A percentile compares a stretch with the other conserved stretches of the same genome.
Conservation (phyloP, 2,888 invertebrate species). For the Rhingia rostrata region DNA sequence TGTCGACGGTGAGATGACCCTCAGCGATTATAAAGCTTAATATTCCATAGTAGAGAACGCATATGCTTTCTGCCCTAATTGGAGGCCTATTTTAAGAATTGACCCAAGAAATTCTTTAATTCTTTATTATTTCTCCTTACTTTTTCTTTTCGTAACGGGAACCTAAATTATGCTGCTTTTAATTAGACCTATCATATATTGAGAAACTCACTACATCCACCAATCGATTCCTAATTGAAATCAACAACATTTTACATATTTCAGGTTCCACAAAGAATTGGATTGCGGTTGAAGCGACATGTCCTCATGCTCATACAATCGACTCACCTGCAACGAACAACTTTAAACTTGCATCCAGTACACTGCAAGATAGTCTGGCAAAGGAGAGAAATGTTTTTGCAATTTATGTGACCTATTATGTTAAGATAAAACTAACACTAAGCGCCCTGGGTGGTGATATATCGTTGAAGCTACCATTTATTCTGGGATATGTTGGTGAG, state of each 20-base stretch:
- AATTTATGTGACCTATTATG: slow-evolving; percentile 93
- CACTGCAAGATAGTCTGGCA: slow-evolving; percentile 76
- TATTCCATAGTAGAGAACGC: too few relatives aligned
- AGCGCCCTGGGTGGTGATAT: slow-evolving; percentile 91
- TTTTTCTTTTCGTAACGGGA: too few relatives aligned
- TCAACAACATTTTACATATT: background rate
- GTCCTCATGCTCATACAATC: slow-evolving; percentile 84
- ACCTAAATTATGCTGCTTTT: too few relatives aligned
- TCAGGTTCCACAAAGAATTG: slow-evolving; percentile 91
- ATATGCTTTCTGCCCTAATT: too few relatives aligned
- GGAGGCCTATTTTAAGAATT: too few relatives aligned
- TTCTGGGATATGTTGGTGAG: slow-evolving; percentile 85
- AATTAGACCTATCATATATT: too few relatives aligned
- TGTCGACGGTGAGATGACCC: too few relatives aligned
- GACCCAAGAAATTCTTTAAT: too few relatives aligned
- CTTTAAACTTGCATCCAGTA: slow-evolving; percentile 77
- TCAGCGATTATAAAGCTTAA: too few relatives aligned
- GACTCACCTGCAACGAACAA: slow-evolving; percentile 68
- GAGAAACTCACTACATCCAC: too few relatives aligned
- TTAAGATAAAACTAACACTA: slow-evolving; percentile 90
- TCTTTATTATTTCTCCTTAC: too few relatives aligned
- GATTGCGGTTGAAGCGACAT: slow-evolving; percentile 92
- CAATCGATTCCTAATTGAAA: too few relatives aligned
- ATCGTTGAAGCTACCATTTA: slow-evolving; percentile 90
- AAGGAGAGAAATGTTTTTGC: slow-evolving; percentile 88